Conservation (phyloP, 2,113 vertebrate species). For the Pluvianellus socialis region DNA sequence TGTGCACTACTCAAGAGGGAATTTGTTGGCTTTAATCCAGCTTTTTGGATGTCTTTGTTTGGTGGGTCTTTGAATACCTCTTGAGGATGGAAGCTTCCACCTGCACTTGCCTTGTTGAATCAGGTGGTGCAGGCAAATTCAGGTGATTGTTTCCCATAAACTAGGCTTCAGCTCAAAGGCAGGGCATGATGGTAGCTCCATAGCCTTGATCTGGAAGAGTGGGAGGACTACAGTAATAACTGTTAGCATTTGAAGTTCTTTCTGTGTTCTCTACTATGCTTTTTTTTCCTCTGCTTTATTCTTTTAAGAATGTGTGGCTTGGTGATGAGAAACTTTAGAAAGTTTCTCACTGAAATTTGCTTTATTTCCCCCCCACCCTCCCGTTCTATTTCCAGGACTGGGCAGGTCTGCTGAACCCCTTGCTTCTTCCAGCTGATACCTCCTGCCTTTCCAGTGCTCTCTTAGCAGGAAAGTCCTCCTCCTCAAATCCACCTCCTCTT, state of each 20-base stretch:
- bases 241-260: background rate
- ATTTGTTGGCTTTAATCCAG: background rate
- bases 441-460: background rate
- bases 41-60: background rate
- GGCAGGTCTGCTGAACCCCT: background rate
- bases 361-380: background rate
- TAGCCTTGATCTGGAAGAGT: background rate
- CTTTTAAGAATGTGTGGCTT: background rate
- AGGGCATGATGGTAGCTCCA: background rate
- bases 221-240: background rate
- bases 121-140: background rate
- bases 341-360: background rate
- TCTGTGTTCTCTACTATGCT: background rate
- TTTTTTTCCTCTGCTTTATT: background rate
- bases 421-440: background rate
- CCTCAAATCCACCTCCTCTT: background rate
- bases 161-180: background rate
- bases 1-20: background rate
- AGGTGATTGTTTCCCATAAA: background rate
- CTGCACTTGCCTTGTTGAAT: background rate
- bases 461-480: background rate
- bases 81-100: background rate
- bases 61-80: background rate
- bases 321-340: background rate
- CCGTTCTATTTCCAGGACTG: background rate